phyloP scores from a whole-genome alignment of 2,113 vertebrate species.

The Heterocephalus glaber region DNA sequence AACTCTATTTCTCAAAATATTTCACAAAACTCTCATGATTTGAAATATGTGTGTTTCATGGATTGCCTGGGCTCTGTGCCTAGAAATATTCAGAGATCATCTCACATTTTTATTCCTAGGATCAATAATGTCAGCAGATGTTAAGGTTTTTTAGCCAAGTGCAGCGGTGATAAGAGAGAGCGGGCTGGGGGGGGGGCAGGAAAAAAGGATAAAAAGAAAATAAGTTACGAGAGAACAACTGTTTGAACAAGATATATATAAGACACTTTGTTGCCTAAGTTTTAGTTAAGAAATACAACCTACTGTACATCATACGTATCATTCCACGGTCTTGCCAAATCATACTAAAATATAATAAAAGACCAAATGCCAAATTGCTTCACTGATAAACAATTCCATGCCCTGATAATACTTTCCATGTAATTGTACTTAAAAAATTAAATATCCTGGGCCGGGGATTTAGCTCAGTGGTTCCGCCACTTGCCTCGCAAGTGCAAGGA shows the following conservation, averaged over 20 bases:
- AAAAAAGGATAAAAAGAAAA: neutral
- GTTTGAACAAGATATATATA: neutral
- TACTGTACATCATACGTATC: neutral
- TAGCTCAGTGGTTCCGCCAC: no score
- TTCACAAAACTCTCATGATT: conserved; percentile 46
- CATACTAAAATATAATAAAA: conserved; percentile 37
- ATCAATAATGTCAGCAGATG: conserved; percentile 76
- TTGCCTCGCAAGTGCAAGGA: no score
- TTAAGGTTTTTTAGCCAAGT: conserved; percentile 62
- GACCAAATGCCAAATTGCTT: neutral
- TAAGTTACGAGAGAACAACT: neutral
- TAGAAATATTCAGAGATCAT: conserved; percentile 72
- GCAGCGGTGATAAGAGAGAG: neutral
- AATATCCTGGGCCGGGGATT: no score
- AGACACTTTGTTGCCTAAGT: neutral
- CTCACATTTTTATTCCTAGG: conserved; percentile 66
- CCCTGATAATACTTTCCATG: neutral
- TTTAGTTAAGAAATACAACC: conserved; percentile 54
- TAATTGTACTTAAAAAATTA: neutral
- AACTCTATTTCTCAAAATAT: conserved; percentile 61
- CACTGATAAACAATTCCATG: conserved; percentile 14
- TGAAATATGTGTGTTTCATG: conserved; percentile 72
- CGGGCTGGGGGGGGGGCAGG: accelerated
- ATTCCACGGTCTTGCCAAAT: conserved; percentile 33
- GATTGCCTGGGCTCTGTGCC: conserved; percentile 47